These are phyloP conservation scores for Neomonachus schauinslandi DNA, from an alignment of 2,113 vertebrate genomes.

Conservation along the genomic window DNA sequence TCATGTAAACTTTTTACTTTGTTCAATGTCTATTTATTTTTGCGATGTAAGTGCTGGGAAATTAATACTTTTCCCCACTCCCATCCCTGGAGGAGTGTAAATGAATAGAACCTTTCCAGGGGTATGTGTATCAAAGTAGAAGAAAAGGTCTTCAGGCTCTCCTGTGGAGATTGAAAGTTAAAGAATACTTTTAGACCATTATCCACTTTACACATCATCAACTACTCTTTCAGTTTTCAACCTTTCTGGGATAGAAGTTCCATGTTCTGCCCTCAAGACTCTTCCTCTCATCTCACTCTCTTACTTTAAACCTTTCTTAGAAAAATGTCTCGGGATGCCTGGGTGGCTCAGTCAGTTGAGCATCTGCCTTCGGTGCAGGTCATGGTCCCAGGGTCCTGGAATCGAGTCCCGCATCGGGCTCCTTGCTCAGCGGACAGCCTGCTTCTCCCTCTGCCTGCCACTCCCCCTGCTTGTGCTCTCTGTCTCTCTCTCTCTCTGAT, in stretches of 20 bases:
- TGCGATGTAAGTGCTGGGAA: background rate
- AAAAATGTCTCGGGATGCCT: background rate
- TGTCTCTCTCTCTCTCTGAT: too few relatives aligned
- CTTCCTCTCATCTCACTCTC: background rate
- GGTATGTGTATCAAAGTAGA: background rate
- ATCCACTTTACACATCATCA: background rate
- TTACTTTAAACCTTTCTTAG: constrained; percentile 27
- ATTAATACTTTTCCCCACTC: background rate
- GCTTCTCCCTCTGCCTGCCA: too few relatives aligned
- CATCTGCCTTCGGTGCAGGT: too few relatives aligned
- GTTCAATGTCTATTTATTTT: background rate
- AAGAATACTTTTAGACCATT: background rate
- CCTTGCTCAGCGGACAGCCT: too few relatives aligned
- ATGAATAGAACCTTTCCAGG: background rate
- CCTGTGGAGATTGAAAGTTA: background rate
- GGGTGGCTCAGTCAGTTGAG: too few relatives aligned
- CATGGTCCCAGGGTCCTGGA: too few relatives aligned
- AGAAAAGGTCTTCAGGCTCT: background rate
- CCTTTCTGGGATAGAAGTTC: background rate
- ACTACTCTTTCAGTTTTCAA: background rate
- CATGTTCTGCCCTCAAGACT: background rate
- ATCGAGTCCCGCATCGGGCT: too few relatives aligned
- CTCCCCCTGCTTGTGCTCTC: too few relatives aligned
- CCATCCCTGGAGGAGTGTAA: background rate
- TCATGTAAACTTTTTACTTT: background rate